Base-by-base conservation (phyloP, 2,888 invertebrate genomes). In the Lepidonotus clava region DNA sequence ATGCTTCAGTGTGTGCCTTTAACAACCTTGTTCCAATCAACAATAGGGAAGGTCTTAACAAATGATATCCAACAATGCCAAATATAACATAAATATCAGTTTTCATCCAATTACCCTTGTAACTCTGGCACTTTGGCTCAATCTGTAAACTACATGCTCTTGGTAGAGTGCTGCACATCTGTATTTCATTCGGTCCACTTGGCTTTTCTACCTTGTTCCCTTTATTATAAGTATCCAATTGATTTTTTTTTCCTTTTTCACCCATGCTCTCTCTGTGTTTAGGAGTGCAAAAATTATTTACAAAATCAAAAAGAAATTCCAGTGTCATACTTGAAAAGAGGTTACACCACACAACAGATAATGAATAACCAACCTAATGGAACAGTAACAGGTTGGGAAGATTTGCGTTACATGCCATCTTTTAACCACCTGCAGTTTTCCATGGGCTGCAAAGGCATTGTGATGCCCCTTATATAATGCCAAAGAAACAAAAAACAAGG, bases 201-300 rank as follows among this genome's bases (percentile, higher is more conserved):
- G 11, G 21, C 61, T 8, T 71, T 34, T 21, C 36, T 71, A 71
- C 71, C 71, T 71, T 71, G 71, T 71, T 71, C 71, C 71, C 71
- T 71, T 18, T 11, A 71, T 71, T 36, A 56, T 56, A n/a, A 18
- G 5, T 11, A 5, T 5, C n/a, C 5, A 11, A n/a, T 24, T n/a
- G 14, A 56, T n/a, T 11, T n/a, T 24, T 56, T 21, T 34, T n/a
- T 38, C 38, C 46, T 46, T 18, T 18, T 46, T 18, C 36, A 71
- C 11, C 71, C 36, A 71, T n/a, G 21, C 1, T 38, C 8, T 38
- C 8, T 71, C 1, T 71, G 46, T 21, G 36, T 38, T 18, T 71
- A 36, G 6, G 24, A 38, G 38, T 21, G 34, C 18, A 18, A 18
- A 71, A 2, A 34, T 21, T 71, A 71, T 71, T 32, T 71, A 71